Evolutionary conservation across 1,140 invertebrate genomes (phyloP).

Genomic region (Scaptomyza montana): DNA sequence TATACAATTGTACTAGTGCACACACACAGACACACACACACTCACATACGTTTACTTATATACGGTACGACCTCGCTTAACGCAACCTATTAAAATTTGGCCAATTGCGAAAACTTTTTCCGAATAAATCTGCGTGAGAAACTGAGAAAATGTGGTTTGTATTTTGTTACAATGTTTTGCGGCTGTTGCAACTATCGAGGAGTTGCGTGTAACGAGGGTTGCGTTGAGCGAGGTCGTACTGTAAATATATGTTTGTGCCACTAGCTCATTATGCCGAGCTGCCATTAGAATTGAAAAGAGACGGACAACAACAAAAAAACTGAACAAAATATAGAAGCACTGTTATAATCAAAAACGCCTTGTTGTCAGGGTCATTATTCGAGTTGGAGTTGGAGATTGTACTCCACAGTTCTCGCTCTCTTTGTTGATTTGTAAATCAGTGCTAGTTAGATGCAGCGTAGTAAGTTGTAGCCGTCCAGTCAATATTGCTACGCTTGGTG

Average conservation of each 20-base stretch:
- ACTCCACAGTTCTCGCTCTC: too few relatives aligned
- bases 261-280: slow-evolving; percentile 69
- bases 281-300: slow-evolving; percentile 72
- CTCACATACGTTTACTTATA: background rate
- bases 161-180: too few relatives aligned
- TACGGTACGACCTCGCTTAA: background rate
- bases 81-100: too few relatives aligned
- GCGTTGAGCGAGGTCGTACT: too few relatives aligned
- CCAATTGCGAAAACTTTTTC: too few relatives aligned
- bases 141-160: too few relatives aligned
- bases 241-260: slow-evolving; percentile 30
- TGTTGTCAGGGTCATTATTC: too few relatives aligned
- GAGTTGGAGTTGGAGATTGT: too few relatives aligned
- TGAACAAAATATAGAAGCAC: slow-evolving; percentile 5
- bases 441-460: slow-evolving; percentile 4
- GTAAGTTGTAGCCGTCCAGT: slow-evolving; percentile 3
- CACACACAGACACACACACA: slow-evolving; percentile 1
- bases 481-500: slow-evolving; percentile 36
- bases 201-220: too few relatives aligned
- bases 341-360: slow-evolving; percentile 11
- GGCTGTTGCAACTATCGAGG: too few relatives aligned
- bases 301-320: slow-evolving; percentile 14
- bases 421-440: background rate
- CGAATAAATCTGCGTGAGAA: too few relatives aligned
- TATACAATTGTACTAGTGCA: background rate